Base-by-base conservation (phyloP, 2,888 invertebrate genomes). In the Drosophila mimica region DNA sequence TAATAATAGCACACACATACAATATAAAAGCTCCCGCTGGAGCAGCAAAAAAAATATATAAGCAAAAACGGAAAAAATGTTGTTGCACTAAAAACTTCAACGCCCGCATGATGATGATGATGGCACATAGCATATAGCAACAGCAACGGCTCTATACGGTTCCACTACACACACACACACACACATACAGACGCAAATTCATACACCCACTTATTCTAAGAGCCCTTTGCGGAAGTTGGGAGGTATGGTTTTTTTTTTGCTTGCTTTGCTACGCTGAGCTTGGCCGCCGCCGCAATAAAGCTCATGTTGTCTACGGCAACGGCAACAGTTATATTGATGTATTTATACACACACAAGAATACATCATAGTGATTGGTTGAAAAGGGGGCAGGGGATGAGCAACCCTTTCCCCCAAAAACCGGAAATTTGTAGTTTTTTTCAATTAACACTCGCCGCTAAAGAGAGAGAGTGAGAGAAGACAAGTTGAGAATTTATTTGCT, bases 261-360 rank as follows among this genome's bases (percentile, higher is more conserved):
- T 49, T 28, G 5, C 17, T 28, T 40, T 31, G 31, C 57, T 43
- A 30, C 43, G 57, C 57, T 67, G 70, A 62, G 74, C 69, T 69
- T 68, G 70, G 76, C 84, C 83, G 86, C 86, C 89, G 82, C 86
- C 86, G 82, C 86, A 86, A 86, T 90, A 87, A 82, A 87, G 82
- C 88, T 89, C 88, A 87, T 89, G 89, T 87, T 87, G 87, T 90
- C 90, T 87, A 85, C 88, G 90, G 88, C 89, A 74, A 70, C 75
- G 74, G 72, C 73, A 72, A 79, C 81, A 82, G 87, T 88, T 81
- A 83, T 86, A 56, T 25, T 49, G 58, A 36, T 36, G 25, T 36
- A 36, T 25, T 54, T 57, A 46, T 11, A 56, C 54, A 28, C n/a
- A 38, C 20, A 30, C 33, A 43, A 25, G 34, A 15, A 33, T n/a